Conservation (phyloP, 2,888 invertebrate species). For the Pristionchus maxplancki region DNA sequence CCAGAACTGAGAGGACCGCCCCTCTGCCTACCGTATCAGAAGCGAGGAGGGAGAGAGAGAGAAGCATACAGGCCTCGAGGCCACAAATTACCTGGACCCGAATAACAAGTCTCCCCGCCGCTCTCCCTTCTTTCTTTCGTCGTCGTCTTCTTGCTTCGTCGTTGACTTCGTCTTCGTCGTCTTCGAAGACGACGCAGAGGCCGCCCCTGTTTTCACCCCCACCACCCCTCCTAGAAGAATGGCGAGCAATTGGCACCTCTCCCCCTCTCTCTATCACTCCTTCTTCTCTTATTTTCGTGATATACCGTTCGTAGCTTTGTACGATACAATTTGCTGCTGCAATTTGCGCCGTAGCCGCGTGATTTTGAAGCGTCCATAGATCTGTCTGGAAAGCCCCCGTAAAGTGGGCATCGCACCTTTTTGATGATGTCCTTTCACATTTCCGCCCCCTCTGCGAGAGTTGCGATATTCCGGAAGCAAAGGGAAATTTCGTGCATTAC, state of each 20-base stretch:
- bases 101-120: slow-evolving; percentile 46
- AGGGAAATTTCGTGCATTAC: slow-evolving; percentile 37
- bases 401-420: background rate
- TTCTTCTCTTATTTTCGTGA: slow-evolving; percentile 6
- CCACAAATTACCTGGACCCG: slow-evolving; percentile 52
- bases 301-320: slow-evolving; percentile 19
- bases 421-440: background rate
- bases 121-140: background rate
- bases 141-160: slow-evolving; percentile 27
- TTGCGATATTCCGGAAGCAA: slow-evolving; percentile 10
- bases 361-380: background rate
- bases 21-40: slow-evolving; percentile 42
- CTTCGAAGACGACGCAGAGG: background rate
- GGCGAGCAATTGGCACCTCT: slow-evolving; percentile 38
- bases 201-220: slow-evolving; percentile 37
- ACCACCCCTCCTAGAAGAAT: background rate
- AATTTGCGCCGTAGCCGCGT: background rate
- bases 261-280: background rate
- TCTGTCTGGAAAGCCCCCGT: background rate
- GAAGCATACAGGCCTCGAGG: background rate
- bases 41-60: background rate
- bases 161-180: background rate
- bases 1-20: background rate
- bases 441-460: slow-evolving; percentile 18
- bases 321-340: slow-evolving; percentile 28